These are phyloP conservation scores for Cavia aperea DNA, from an alignment of 2,113 vertebrate species.

Conservation along the genomic window DNA sequence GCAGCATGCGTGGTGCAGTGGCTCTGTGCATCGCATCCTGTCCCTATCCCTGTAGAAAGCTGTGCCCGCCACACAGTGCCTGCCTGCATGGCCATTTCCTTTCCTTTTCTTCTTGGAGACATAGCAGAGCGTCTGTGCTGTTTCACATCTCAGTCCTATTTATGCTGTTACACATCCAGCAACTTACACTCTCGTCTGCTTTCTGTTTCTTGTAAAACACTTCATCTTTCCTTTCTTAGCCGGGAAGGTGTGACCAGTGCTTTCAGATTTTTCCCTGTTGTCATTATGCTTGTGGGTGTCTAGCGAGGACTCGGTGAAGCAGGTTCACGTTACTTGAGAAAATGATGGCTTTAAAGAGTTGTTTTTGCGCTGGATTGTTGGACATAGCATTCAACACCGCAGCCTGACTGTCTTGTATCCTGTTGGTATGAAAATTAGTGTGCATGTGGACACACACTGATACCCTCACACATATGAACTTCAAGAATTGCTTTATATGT, in stretches of 20 bases:
- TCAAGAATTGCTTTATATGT: neutral
- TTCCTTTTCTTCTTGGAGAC: neutral
- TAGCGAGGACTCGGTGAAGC: neutral
- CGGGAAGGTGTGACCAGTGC: neutral
- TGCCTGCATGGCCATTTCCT: neutral
- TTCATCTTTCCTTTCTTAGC: neutral
- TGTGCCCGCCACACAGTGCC: too few species aligned
- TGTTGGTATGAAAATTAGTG: neutral
- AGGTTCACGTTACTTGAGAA: neutral
- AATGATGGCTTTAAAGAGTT: neutral
- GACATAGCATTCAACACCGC: too few species aligned
- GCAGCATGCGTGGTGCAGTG: too few species aligned
- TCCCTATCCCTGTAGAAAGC: too few species aligned
- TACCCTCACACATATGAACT: too few species aligned
- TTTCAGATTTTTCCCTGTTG: neutral
- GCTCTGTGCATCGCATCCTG: too few species aligned
- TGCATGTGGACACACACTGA: too few species aligned
- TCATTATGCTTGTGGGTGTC: neutral
- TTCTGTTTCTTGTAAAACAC: neutral
- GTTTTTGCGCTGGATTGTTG: neutral
- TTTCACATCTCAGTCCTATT: neutral
- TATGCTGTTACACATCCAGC: neutral
- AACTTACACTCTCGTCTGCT: neutral
- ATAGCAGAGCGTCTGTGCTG: neutral
- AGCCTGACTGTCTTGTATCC: too few species aligned